phyloP scores from a whole-genome alignment of 2,113 vertebrate species.

The Propithecus coquereli region DNA sequence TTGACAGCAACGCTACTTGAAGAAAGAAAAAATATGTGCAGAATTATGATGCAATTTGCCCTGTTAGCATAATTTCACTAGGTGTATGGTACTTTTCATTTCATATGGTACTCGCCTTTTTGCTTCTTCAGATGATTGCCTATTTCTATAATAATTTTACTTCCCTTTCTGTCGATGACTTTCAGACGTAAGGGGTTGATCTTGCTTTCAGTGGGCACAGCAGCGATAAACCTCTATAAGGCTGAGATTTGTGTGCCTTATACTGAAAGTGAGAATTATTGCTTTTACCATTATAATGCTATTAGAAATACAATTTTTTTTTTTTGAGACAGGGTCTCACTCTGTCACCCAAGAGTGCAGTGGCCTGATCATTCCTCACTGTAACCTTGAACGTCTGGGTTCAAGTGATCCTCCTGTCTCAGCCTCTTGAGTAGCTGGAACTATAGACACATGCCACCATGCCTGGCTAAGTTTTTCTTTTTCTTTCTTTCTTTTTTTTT shows the following conservation, averaged over 20 bases:
- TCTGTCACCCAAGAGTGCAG: too few species aligned
- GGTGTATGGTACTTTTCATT: background rate
- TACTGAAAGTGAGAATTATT: background rate
- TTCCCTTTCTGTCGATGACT: conserved; percentile 5
- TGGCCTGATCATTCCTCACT: too few species aligned
- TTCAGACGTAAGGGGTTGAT: background rate
- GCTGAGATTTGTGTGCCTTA: background rate
- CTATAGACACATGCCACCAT: too few species aligned
- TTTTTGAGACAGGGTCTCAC: too few species aligned
- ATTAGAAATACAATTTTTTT: background rate
- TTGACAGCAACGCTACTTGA: background rate
- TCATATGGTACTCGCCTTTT: background rate
- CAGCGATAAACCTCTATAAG: background rate
- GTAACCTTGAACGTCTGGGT: too few species aligned
- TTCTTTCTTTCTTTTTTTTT: too few species aligned
- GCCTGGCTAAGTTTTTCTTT: too few species aligned
- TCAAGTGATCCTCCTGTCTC: too few species aligned
- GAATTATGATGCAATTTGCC: background rate
- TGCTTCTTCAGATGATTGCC: background rate
- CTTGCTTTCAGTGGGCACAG: background rate
- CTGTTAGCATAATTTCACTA: background rate
- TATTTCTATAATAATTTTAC: background rate
- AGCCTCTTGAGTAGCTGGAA: too few species aligned
- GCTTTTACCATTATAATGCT: background rate
- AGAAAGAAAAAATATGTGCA: background rate